Base-by-base conservation (phyloP, 2,888 invertebrate species). In the Sialis lutaria region DNA sequence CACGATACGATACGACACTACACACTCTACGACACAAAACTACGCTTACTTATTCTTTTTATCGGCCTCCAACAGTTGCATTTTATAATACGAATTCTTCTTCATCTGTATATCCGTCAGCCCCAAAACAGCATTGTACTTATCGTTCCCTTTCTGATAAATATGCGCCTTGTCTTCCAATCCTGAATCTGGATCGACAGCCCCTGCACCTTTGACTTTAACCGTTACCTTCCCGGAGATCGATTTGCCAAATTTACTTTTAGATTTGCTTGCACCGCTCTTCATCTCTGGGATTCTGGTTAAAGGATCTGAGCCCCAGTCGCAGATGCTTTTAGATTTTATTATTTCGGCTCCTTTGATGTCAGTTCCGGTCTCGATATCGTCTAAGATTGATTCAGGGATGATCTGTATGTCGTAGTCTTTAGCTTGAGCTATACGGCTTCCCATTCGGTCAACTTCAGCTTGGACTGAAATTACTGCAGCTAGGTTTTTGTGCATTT, bases 31-130 rank as follows among this genome's bases (percentile, higher is more conserved):
- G 4, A 41, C 12, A 41, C 9, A 44, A 33, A 4, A 34, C 8
- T 4, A 6, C n/a, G 33, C n/a, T 9, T 67, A 88, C 72, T 65
- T 70, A 8, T 70, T 67, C 13, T 63, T 64, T 1, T 59, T 64
- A 59, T 95, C 90, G 4, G 79, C 67, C 60, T 92, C 77, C 45
- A 98, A 68, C 43, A 96, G 64, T 63, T 98, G 97, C 45, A 98
- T 56, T 60, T 96, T 97, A 67, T 97, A 98, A 64, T 72, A 98
- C 2, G 92, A 92, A 67, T 98, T 98, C 60, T 82, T 86, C 54
- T 88, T 85, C 1, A 71, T 72, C 52, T 86, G 82, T 33, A 97
- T 74, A 61, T 97, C 93, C 0, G 91, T 90, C 53, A 81, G 65
- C 8, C 86, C 84, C 5, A 97, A 74, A 1, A 90, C 84, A 32